Conservation (phyloP, 2,113 vertebrate genomes). For the Thunnus thynnus region DNA sequence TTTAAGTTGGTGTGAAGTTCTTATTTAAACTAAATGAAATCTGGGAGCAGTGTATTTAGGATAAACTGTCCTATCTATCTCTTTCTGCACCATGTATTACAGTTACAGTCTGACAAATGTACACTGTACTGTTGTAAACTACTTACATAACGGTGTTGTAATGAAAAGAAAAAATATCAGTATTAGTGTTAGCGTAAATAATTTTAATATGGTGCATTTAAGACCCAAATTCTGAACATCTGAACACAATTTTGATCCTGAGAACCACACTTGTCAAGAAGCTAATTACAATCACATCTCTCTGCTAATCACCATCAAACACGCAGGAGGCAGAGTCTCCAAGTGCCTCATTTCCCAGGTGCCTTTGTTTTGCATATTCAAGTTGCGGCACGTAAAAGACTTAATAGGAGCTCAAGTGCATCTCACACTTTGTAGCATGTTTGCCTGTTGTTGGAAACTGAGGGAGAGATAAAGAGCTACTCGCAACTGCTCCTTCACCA, state of each 20-base stretch:
- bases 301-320: conserved; percentile 33
- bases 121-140: no score
- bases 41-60: no score
- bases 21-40: no score
- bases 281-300: conserved; percentile 57
- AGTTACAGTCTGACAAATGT: no score
- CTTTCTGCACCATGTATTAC: no score
- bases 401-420: not conserved
- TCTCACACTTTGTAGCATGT: not conserved
- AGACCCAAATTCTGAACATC: not conserved
- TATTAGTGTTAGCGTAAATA: not conserved
- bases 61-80: no score
- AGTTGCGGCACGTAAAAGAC: not conserved
- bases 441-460: not conserved
- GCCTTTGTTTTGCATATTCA: conserved; percentile 21
- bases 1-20: no score
- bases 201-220: not conserved
- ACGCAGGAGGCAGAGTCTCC: conserved; percentile 8
- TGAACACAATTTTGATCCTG: not conserved
- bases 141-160: no score
- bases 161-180: not conserved
- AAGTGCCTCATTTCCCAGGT: conserved; percentile 32
- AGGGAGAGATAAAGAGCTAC: not conserved
- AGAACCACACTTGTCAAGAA: conserved; percentile 33
- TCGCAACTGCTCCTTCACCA: not conserved